Conservation (phyloP, 2,888 invertebrate genomes). For the Syritta pipiens region DNA sequence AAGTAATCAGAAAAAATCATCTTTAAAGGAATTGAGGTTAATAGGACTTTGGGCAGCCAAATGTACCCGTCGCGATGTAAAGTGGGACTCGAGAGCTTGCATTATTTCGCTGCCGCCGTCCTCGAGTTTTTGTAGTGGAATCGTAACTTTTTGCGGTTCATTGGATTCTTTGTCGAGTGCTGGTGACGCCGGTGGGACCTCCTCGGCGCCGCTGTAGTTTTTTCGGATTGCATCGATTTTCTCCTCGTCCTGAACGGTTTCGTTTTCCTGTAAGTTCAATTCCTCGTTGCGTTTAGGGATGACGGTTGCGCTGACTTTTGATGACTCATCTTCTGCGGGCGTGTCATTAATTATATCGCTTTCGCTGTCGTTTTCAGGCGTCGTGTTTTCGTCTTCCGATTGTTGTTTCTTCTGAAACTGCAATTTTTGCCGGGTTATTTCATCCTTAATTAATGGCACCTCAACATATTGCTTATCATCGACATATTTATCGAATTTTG, state of each 20-base stretch:
- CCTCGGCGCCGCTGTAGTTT: conserved; percentile 79
- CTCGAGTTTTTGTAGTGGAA: conserved; percentile 80
- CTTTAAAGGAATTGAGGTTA: conserved; percentile 19
- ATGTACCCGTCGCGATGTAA: conserved; percentile 75
- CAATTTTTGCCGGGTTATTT: conserved; percentile 74
- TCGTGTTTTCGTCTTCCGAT: conserved; percentile 47
- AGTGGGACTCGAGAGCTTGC: conserved; percentile 81
- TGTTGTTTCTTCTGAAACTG: conserved; percentile 73
- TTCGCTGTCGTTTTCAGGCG: conserved; percentile 72
- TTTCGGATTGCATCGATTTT: conserved; percentile 81
- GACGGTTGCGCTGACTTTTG: conserved; percentile 71
- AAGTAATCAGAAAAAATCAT: conserved; percentile 19
- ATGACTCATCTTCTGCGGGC: conserved; percentile 71
- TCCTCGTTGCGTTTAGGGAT: conserved; percentile 73
- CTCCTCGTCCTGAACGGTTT: conserved; percentile 80
- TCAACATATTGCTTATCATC: conserved; percentile 79
- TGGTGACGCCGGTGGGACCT: conserved; percentile 78
- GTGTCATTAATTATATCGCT: conserved; percentile 66
- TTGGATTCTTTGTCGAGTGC: conserved; percentile 74
- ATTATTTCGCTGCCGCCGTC: conserved; percentile 82
- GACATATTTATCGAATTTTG: conserved; percentile 78
- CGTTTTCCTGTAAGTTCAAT: conserved; percentile 76
- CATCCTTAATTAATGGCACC: conserved; percentile 77
- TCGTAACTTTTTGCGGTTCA: conserved; percentile 81
- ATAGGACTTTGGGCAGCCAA: conserved; percentile 24